Conservation (phyloP, 1,140 invertebrate genomes). For the Lasioglossum baleicum region DNA sequence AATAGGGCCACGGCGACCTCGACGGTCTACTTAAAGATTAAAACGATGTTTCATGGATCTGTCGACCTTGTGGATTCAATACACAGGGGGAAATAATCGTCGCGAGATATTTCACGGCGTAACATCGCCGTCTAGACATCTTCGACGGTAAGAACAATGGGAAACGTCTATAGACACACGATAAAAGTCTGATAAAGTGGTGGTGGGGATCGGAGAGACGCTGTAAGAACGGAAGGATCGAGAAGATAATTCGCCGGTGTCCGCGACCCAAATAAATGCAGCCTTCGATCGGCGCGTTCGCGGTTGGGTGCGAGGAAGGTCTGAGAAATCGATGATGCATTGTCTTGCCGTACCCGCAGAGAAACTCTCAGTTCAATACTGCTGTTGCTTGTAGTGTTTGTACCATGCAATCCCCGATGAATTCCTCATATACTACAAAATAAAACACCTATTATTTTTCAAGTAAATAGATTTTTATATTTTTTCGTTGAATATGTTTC, state of each 20-base stretch:
- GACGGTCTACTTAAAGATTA: too few relatives aligned
- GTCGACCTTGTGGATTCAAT: too few relatives aligned
- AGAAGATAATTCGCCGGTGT: slow-evolving; percentile 54
- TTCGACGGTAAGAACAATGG: slow-evolving; percentile 31
- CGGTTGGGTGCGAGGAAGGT: slow-evolving; percentile 30
- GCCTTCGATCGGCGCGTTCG: slow-evolving; percentile 50
- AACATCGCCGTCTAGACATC: not conserved
- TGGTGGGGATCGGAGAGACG: slow-evolving; percentile 49
- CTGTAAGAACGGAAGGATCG: slow-evolving; percentile 57
- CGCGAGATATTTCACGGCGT: not conserved
- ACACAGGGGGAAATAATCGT: too few relatives aligned
- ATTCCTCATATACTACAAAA: too few relatives aligned
- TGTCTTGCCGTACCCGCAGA: slow-evolving; percentile 34
- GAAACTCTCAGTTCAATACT: slow-evolving; percentile 28
- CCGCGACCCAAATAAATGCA: slow-evolving; percentile 61
- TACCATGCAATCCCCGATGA: too few relatives aligned
- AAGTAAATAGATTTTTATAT: too few relatives aligned
- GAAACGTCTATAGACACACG: slow-evolving; percentile 5
- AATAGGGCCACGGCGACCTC: too few relatives aligned
- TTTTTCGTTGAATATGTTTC: too few relatives aligned
- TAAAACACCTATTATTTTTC: too few relatives aligned
- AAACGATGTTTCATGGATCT: too few relatives aligned
- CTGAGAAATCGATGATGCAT: slow-evolving; percentile 55
- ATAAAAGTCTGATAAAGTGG: slow-evolving; percentile 24
- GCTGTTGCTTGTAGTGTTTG: not conserved